A percentile compares a stretch with the other conserved stretches of the same genome.
phyloP scores from a whole-genome alignment of 2,797 vertebrate genomes.

The Lagorchestes hirsutus region DNA sequence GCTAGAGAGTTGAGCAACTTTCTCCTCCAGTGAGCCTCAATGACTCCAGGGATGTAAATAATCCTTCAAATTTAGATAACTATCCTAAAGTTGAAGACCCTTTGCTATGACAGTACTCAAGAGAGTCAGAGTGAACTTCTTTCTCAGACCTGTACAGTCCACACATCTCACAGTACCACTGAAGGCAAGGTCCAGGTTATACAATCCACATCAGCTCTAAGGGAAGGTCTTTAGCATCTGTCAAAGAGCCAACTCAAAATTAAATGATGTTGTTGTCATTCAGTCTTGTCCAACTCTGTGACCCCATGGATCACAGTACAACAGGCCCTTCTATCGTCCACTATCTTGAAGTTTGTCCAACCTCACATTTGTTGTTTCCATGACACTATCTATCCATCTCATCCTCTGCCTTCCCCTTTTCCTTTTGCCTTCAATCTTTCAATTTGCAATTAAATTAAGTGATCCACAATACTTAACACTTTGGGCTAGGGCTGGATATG shows the following conservation, averaged over 20 bases:
- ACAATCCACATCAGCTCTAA: neutral
- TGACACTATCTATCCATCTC: neutral
- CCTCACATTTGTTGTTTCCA: neutral
- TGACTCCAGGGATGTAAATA: neutral
- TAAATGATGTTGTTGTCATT: neutral
- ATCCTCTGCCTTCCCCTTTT: neutral
- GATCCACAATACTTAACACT: neutral
- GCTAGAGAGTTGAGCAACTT: neutral
- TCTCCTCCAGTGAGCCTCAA: neutral
- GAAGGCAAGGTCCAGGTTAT: neutral
- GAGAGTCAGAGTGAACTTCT: neutral
- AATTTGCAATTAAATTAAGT: neutral
- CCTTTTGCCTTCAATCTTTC: neutral
- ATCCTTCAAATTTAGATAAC: neutral
- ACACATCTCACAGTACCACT: neutral
- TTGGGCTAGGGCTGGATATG: neutral
- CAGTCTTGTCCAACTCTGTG: neutral
- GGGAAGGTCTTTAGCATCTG: neutral
- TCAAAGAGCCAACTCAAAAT: neutral
- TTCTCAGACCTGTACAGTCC: neutral
- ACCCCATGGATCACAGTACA: neutral
- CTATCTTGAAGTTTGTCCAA: neutral
- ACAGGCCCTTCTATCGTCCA: neutral
- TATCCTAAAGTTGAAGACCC: neutral
- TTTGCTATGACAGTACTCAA: neutral